Evolutionary conservation across 1,140 invertebrate genomes (phyloP), one percentile per base, ranked within the genome.

Genomic region (Formica exsecta): DNA sequence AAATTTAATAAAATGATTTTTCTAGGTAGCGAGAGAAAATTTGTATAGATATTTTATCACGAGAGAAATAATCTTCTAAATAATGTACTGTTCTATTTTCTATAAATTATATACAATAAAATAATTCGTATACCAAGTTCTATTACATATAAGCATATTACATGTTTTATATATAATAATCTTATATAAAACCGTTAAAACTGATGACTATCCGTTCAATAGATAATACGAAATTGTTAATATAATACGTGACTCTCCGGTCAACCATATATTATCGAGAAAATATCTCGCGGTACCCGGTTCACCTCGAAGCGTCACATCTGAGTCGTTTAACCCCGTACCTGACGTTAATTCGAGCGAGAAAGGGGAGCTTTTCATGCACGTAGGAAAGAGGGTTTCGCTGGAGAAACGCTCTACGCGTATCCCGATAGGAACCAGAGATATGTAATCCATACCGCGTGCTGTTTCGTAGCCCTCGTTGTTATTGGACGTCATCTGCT

Each of bases 401-500:
- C 22, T 22, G 48, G 8, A 48, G 44, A 44, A 13, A 38, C 54
- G 41, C 41, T 22, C 6, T 25, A 38, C 59, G 59, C 22, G 9
- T 85, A 62, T 85, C 87, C 70, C 48, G 81, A 89, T 79, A 29
- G 68, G 32, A 22, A 70, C 32, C 66, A 44, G 61, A 85, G 80
- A 85, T 88, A 86, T 70, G 74, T 88, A 89, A 89, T 89, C 66
- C 81, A 85, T 54, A 86, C 81, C 87, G 77, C 62, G 66, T 66
- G 51, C 6, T 29, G 36, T 36, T 44, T 59, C 38, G 36, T 29
- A 16, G 29, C 36, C 32, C 57, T 13, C 62, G 29, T 74, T 44
- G 41, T 41, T 41, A 57, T 41, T n/a, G n/a, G 16, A 13, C 51
- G 81, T 86, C 86, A 88, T 89, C 73, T 80, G 70, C 64, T 51